Evolutionary conservation across 1,140 invertebrate genomes (phyloP).

Genomic region (Drosophila watanabei): DNA sequence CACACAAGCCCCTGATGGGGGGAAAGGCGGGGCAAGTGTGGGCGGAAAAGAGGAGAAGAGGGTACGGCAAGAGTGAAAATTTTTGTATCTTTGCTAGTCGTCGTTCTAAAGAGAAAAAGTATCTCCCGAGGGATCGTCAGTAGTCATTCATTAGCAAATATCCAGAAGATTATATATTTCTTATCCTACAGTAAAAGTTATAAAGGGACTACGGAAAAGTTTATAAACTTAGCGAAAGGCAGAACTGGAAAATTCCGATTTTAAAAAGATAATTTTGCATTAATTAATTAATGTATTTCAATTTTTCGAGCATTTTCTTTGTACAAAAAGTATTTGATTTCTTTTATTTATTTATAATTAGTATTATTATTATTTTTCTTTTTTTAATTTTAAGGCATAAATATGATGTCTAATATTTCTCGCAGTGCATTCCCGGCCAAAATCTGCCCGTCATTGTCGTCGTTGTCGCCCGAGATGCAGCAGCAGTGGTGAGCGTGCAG

Average conservation of each 20-base stretch:
- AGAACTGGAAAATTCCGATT: background rate
- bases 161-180: background rate
- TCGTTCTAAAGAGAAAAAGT: slow-evolving; percentile 10
- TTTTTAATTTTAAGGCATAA: background rate
- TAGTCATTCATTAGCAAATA: background rate
- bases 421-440: slow-evolving; percentile 23
- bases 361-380: too few relatives aligned
- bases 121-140: background rate
- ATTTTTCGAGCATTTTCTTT: too few relatives aligned
- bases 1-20: slow-evolving; percentile 10
- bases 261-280: background rate
- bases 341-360: background rate
- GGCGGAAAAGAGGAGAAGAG: background rate
- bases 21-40: slow-evolving; percentile 10
- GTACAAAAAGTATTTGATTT: background rate
- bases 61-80: slow-evolving; percentile 40
- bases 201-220: background rate
- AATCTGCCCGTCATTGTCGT: slow-evolving; percentile 61
- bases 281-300: too few relatives aligned
- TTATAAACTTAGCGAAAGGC: background rate
- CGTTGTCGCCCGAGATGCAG: slow-evolving; percentile 42
- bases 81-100: slow-evolving; percentile 63
- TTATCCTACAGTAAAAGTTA: too few relatives aligned
- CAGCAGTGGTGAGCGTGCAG: slow-evolving; percentile 32
- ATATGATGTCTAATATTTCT: background rate